Evolutionary conservation across 2,797 vertebrate genomes (phyloP).

Genomic region (Somateria mollissima): DNA sequence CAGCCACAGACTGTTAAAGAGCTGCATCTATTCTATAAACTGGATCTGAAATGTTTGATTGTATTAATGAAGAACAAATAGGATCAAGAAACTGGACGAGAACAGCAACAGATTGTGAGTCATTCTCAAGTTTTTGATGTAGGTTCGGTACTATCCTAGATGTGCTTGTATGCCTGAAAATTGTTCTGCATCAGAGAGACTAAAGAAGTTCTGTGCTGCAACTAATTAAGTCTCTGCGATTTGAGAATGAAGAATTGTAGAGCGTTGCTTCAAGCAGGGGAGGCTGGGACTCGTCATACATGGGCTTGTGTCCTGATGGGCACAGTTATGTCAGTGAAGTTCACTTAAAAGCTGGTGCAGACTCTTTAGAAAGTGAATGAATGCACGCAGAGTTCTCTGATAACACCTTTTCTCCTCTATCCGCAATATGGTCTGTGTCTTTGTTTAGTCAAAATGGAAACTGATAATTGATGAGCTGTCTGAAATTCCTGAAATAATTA

Average conservation of each 20-base stretch:
- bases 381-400: neutral
- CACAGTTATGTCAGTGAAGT: neutral
- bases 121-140: neutral
- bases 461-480: accelerated
- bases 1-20: neutral
- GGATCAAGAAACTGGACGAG: neutral
- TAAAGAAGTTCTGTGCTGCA: neutral
- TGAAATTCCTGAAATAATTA: neutral
- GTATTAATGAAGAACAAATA: neutral
- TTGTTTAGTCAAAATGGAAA: neutral
- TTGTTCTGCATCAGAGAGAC: neutral
- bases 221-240: neutral
- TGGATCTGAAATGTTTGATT: neutral
- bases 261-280: neutral
- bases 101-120: neutral
- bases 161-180: neutral
- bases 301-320: neutral
- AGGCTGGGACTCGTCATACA: neutral
- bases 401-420: neutral
- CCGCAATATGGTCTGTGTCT: neutral
- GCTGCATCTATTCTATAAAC: neutral
- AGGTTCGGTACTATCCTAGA: neutral
- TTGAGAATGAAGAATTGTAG: neutral
- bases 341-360: neutral
- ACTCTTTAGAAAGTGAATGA: neutral